These are phyloP conservation scores for Oxytorus armatus DNA, from an alignment of 2,888 invertebrate species.

Conservation along the genomic window DNA sequence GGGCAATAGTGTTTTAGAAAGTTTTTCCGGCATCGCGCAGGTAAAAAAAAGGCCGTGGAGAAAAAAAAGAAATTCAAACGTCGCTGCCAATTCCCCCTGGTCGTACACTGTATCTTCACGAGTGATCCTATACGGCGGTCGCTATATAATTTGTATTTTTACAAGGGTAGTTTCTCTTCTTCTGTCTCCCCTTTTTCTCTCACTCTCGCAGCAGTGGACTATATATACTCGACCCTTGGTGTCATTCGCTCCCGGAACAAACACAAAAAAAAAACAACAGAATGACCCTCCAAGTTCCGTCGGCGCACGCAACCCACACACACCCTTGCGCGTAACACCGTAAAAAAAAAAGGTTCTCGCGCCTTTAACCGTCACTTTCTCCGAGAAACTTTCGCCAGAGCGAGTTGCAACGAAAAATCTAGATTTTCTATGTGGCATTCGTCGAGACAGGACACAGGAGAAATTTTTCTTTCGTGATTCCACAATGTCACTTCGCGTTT, in stretches of 20 bases:
- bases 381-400: slow-evolving; percentile 59
- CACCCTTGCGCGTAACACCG: slow-evolving; percentile 43
- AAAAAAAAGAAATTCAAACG: slow-evolving; percentile 57
- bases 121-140: slow-evolving; percentile 43
- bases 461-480: background rate
- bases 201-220: slow-evolving; percentile 7
- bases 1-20: slow-evolving; percentile 63
- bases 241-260: slow-evolving; percentile 55
- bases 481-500: too few relatives aligned
- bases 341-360: slow-evolving; percentile 66
- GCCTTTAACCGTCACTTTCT: slow-evolving; percentile 64
- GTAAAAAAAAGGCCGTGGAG: slow-evolving; percentile 45
- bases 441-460: background rate
- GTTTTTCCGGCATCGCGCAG: slow-evolving; percentile 55
- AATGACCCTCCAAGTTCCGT: slow-evolving; percentile 67
- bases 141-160: slow-evolving; percentile 65
- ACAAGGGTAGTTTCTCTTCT: slow-evolving; percentile 64
- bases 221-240: slow-evolving; percentile 29
- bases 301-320: slow-evolving; percentile 42
- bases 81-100: slow-evolving; percentile 50
- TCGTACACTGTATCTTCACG: slow-evolving; percentile 40
- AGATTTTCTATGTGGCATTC: slow-evolving; percentile 8
- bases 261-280: slow-evolving; percentile 59
- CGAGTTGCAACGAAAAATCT: slow-evolving; percentile 42
- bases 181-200: background rate